Evolutionary conservation across 2,888 invertebrate genomes (phyloP), one percentile per base, ranked within the genome.

Genomic region (Chrysotoxum bicinctum): DNA sequence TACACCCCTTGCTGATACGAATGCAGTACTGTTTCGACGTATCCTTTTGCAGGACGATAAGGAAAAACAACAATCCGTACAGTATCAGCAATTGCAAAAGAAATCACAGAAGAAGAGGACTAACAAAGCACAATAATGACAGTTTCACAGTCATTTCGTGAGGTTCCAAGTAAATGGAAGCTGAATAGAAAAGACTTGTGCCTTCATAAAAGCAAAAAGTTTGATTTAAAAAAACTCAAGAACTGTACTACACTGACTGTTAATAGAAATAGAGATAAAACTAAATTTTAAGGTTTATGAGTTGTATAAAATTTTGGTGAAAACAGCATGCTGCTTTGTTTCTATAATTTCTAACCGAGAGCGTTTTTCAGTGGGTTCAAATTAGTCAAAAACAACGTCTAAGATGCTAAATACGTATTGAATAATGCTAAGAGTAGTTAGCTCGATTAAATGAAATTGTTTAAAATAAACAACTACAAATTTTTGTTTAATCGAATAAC

Each of bases 21-120:
- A 90, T 88, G 88, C 91, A 23, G 82, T 90, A 26, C 88, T 91
- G 4, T 91, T 91, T 73, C 90, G 89, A 60, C 90, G 91, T 16
- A 91, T 91, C 87, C 66, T 89, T 56, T 75, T 87, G 12, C 87
- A 88, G 52, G 89, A 89, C 9, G 88, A 87, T 30, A 54, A 66
- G 45, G 76, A 69, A 35, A 85, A 73, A 62, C 75, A 76, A 54
- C 52, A 43, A 64, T 64, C 64, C 32, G 5, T 14, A 30, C 64
- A 60, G 40, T 40, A 60, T 37, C 83, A 73, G 14, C 73, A 58
- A 35, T 21, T 50, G 64, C 78, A 70, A 37, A 69, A 60, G 79
- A 72, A 72, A 16, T 62, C 40, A 4, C 66, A 83, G 30, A 78
- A 72, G 26, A 85, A 73, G 68, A 72, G 56, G n/a, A 81, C 54